phyloP scores from a whole-genome alignment of 2,113 vertebrate genomes.

The Boulengeromyrus knoepffleri region DNA sequence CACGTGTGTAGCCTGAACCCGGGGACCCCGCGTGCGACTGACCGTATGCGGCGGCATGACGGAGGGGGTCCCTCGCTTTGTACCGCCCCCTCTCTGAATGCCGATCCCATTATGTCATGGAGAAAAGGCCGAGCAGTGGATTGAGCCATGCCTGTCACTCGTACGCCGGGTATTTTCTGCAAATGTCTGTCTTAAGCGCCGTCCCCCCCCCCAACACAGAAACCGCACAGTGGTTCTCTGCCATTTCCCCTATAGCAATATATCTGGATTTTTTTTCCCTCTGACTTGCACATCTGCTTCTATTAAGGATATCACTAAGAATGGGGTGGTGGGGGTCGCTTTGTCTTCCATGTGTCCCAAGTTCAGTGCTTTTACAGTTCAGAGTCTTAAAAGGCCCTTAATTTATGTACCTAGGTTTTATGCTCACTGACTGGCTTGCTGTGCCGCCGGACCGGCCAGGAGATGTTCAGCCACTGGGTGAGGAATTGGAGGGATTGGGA shows the following conservation, averaged over 20 bases:
- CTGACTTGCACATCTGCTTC: slow-evolving; percentile 7
- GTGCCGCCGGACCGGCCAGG: neutral
- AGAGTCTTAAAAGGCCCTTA: neutral
- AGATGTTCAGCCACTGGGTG: neutral
- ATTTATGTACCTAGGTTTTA: neutral
- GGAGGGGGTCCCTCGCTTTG: neutral
- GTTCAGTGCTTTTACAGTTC: slow-evolving; percentile 1
- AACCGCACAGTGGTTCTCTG: neutral
- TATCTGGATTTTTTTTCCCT: neutral
- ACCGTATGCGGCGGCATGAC: neutral
- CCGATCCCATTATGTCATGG: neutral
- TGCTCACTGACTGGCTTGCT: neutral
- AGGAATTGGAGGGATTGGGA: neutral
- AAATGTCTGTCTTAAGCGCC: neutral
- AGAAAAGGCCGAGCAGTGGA: neutral
- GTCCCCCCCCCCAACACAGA: neutral
- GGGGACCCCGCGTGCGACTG: neutral
- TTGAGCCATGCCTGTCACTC: neutral
- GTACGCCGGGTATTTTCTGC: neutral
- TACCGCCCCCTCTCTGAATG: neutral
- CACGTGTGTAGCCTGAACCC: neutral
- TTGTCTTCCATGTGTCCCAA: neutral
- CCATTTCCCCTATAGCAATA: neutral
- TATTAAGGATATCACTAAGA: neutral
- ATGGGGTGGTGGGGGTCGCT: neutral